A percentile compares a stretch with the other conserved stretches of the same genome.
These are phyloP conservation scores for Cladopsammia gracilis DNA, from an alignment of 64 coral and sea anemone species.

Conservation along the genomic window DNA sequence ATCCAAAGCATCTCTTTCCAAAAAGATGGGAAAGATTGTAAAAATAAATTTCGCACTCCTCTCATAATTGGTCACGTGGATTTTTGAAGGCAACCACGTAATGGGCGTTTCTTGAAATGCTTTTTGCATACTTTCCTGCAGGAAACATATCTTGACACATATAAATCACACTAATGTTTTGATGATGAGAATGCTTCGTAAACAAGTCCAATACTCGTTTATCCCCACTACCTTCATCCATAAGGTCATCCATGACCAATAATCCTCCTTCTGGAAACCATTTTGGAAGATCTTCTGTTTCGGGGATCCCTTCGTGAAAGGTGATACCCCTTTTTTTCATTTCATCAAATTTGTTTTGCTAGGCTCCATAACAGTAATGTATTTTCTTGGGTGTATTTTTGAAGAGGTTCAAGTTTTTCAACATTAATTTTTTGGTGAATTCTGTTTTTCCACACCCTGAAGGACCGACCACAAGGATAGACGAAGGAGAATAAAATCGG, in stretches of 20 bases:
- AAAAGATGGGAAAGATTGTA: not conserved
- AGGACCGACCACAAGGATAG: not conserved
- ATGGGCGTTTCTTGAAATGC: not conserved
- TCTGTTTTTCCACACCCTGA: not conserved
- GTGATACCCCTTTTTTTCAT: not conserved
- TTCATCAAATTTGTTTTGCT: not conserved
- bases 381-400: no score
- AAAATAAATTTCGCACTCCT: not conserved
- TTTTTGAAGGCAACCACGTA: not conserved
- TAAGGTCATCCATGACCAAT: slow-evolving; percentile 65
- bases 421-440: not conserved
- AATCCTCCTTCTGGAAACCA: slow-evolving; percentile 5
- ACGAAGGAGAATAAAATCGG: not conserved
- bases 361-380: not conserved
- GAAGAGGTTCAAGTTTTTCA: not conserved
- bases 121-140: not conserved
- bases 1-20: not conserved
- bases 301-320: not conserved
- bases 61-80: not conserved
- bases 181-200: slow-evolving; percentile 18
- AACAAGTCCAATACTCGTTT: slow-evolving; percentile 23
- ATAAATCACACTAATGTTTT: not conserved
- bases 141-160: slow-evolving; percentile 16
- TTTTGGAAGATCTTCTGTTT: no score
- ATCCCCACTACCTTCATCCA: slow-evolving; percentile 29